Evolutionary conservation across 2,888 invertebrate species (phyloP).

Genomic region (Ischnus inquisitorius): DNA sequence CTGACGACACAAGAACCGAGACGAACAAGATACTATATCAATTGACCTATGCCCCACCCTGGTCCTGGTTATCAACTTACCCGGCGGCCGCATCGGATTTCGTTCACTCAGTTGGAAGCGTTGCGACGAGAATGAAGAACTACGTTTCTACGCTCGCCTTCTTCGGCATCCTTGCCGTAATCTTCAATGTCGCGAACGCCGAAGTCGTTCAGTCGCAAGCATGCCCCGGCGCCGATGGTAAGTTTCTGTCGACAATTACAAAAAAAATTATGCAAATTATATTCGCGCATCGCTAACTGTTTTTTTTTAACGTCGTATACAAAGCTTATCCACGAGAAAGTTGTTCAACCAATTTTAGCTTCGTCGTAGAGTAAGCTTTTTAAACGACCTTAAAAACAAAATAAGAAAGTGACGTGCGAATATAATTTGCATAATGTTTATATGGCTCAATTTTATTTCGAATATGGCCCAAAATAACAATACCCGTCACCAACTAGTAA

Average conservation of each 20-base stretch:
- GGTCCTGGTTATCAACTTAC: conserved; percentile 71
- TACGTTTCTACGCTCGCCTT: conserved; percentile 68
- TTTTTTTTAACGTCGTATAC: neutral
- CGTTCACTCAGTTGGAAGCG: conserved; percentile 78
- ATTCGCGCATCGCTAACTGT: neutral
- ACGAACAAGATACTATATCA: conserved; percentile 76
- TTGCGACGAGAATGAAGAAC: conserved; percentile 77
- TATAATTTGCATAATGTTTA: too few relatives aligned
- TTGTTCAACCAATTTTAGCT: too few relatives aligned
- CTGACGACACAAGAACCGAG: conserved; percentile 24
- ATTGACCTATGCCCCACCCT: conserved; percentile 82
- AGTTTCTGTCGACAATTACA: conserved; percentile 57
- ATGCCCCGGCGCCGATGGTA: conserved; percentile 74
- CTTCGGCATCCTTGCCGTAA: conserved; percentile 71
- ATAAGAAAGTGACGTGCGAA: too few relatives aligned
- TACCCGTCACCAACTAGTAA: too few relatives aligned
- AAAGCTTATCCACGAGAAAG: too few relatives aligned
- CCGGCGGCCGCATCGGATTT: conserved; percentile 72
- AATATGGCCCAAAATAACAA: too few relatives aligned
- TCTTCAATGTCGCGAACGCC: conserved; percentile 66
- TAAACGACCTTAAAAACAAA: too few relatives aligned
- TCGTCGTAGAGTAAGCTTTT: too few relatives aligned
- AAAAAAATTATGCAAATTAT: too few relatives aligned
- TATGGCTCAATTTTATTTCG: too few relatives aligned
- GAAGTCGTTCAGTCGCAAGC: conserved; percentile 73